phyloP scores from a whole-genome alignment of 2,113 vertebrate genomes.

The Mormyrus iriodes region DNA sequence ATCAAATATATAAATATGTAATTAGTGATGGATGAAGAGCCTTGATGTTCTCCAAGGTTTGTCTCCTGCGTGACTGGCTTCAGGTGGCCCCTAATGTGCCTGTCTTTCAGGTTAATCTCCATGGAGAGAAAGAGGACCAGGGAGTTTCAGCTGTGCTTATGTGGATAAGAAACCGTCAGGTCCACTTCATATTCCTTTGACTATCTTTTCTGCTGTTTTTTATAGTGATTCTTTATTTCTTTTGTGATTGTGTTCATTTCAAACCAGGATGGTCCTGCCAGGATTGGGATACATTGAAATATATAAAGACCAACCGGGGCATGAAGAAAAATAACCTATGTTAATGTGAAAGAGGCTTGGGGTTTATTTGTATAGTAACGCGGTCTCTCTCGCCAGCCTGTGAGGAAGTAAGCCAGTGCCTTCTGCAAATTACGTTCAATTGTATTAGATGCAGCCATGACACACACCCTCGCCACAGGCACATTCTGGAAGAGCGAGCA shows the following conservation, averaged over 20 bases:
- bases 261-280: neutral
- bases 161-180: neutral
- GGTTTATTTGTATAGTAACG: neutral
- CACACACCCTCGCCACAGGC: constrained; percentile 60
- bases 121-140: neutral
- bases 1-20: neutral
- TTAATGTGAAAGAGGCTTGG: neutral
- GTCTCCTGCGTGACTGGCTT: neutral
- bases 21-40: neutral
- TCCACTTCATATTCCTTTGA: neutral
- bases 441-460: constrained; percentile 73
- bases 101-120: neutral
- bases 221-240: neutral
- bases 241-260: neutral
- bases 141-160: neutral
- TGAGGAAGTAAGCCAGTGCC: constrained; percentile 53
- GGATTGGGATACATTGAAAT: neutral
- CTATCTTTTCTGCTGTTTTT: neutral
- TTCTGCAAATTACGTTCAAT: constrained; percentile 75
- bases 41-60: neutral
- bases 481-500: constrained; percentile 55
- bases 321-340: neutral
- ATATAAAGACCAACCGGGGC: neutral
- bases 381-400: constrained; percentile 34
- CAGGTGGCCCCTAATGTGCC: neutral